phyloP scores from a whole-genome alignment of 2,888 invertebrate genomes.

The Scaptomyza flava region DNA sequence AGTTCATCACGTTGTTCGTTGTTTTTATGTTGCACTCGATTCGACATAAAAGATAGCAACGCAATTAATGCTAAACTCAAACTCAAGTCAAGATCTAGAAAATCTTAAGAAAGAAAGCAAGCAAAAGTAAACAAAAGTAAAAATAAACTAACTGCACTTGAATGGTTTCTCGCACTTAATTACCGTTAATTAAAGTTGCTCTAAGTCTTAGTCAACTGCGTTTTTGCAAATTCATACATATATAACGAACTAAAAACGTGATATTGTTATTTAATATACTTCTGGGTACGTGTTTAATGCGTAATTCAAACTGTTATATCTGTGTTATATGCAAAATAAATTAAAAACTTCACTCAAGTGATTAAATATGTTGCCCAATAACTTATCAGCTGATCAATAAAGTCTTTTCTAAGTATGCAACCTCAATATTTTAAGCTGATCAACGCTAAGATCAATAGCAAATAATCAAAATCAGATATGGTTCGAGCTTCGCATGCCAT shows the following conservation, averaged over 20 bases:
- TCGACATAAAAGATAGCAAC: slow-evolving; percentile 39
- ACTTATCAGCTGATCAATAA: too few relatives aligned
- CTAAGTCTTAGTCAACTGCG: neutral
- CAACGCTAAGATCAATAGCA: neutral
- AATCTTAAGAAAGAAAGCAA: slow-evolving; percentile 5
- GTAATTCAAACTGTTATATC: too few relatives aligned
- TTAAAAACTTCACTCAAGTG: too few relatives aligned
- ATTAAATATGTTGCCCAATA: neutral
- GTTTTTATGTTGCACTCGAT: slow-evolving; percentile 37
- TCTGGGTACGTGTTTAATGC: too few relatives aligned
- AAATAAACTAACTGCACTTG: neutral
- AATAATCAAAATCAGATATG: neutral
- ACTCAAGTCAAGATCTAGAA: slow-evolving; percentile 16
- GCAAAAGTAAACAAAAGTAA: neutral
- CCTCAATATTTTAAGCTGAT: neutral
- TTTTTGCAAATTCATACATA: too few relatives aligned
- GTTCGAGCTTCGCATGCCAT: slow-evolving; percentile 15
- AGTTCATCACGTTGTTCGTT: slow-evolving; percentile 28
- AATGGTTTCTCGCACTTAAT: neutral
- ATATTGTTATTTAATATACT: too few relatives aligned
- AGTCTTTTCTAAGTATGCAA: neutral
- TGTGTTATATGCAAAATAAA: too few relatives aligned
- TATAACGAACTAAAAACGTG: too few relatives aligned
- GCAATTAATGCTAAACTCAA: slow-evolving; percentile 23
- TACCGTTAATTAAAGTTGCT: neutral